A percentile compares a stretch with the other conserved stretches of the same genome.
Conservation (phyloP, 2,888 invertebrate genomes). For the Microplitis manilae region DNA sequence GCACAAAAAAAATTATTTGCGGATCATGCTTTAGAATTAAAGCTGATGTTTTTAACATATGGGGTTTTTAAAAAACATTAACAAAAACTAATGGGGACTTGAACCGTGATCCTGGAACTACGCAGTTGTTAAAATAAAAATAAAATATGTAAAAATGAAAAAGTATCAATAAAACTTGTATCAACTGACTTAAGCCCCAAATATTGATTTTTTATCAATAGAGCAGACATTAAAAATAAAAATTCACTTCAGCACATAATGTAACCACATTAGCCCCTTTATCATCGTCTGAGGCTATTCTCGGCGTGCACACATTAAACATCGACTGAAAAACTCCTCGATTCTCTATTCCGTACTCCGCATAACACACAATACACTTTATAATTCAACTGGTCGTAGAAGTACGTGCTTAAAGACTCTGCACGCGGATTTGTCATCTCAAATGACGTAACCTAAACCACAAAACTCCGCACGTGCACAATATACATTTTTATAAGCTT, state of each 20-base stretch:
- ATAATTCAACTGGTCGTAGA: not conserved
- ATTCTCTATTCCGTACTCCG: not conserved
- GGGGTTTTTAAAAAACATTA: not conserved
- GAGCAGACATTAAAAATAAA: not conserved
- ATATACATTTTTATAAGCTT: conserved; percentile 34
- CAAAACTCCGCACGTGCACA: conserved; percentile 41
- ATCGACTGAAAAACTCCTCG: not conserved
- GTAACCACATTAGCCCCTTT: not conserved
- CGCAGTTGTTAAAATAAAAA: not conserved
- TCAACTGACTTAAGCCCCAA: not conserved
- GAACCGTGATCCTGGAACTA: not conserved
- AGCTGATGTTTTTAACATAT: too few relatives aligned
- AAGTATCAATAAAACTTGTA: not conserved
- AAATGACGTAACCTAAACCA: conserved; percentile 38
- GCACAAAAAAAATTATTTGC: too few relatives aligned
- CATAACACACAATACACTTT: not conserved
- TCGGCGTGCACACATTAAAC: not conserved
- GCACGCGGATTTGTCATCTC: conserved; percentile 51
- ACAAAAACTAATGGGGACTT: not conserved
- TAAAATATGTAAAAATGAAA: not conserved
- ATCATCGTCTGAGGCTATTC: not conserved
- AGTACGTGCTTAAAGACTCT: conserved; percentile 49
- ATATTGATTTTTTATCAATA: not conserved
- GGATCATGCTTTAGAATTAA: too few relatives aligned
- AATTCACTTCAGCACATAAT: not conserved